Evolutionary conservation across 1,140 invertebrate species (phyloP).

Genomic region (Oncopeltus fasciatus): DNA sequence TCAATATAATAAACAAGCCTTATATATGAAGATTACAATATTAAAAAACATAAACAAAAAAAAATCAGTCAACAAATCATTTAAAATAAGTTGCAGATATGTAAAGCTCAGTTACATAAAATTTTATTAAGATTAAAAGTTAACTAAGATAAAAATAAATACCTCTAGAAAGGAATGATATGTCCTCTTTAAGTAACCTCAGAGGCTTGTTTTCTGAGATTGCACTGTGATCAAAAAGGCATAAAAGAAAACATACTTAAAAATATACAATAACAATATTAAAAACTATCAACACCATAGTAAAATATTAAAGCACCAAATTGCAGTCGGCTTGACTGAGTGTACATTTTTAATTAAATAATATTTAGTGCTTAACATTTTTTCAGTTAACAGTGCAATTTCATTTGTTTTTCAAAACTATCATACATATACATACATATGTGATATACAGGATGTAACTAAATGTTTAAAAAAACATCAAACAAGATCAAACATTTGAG

Average conservation of each 20-base stretch:
- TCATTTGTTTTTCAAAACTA: background rate
- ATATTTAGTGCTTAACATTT: conserved; percentile 1
- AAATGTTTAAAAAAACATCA: too few relatives aligned
- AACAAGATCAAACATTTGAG: too few relatives aligned
- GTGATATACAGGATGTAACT: too few relatives aligned
- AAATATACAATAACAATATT: background rate
- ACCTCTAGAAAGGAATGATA: background rate
- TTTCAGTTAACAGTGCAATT: background rate
- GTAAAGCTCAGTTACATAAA: background rate
- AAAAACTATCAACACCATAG: background rate
- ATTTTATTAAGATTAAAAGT: too few relatives aligned
- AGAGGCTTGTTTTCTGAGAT: background rate
- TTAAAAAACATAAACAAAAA: too few relatives aligned
- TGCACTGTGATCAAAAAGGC: background rate
- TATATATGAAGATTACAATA: too few relatives aligned
- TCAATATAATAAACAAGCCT: background rate
- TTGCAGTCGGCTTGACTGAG: background rate
- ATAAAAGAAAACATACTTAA: too few relatives aligned
- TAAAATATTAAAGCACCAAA: conserved; percentile 2
- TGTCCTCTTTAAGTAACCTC: background rate
- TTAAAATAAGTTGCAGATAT: background rate
- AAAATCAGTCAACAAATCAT: background rate
- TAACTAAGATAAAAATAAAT: background rate
- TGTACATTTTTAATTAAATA: background rate
- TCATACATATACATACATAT: background rate